These are phyloP conservation scores for Scaeva pyrastri DNA, from an alignment of 2,888 invertebrate genomes.

Conservation along the genomic window DNA sequence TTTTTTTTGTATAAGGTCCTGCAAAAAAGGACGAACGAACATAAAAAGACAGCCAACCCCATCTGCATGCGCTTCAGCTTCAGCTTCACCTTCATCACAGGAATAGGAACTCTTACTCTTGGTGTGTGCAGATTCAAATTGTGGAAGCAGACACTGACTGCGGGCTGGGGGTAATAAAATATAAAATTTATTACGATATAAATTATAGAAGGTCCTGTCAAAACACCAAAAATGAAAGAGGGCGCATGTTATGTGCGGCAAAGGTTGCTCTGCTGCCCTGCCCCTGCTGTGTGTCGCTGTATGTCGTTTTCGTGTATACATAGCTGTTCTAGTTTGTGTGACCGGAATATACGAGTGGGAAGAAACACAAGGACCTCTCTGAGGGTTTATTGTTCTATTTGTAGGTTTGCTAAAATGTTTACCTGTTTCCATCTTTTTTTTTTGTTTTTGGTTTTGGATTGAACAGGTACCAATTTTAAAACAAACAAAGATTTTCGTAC, in stretches of 20 bases:
- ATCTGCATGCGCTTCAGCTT: too few relatives aligned
- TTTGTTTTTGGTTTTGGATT: too few relatives aligned
- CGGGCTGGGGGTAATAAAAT: conserved; percentile 58
- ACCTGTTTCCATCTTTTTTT: conserved; percentile 37
- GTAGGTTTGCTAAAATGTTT: conserved; percentile 65
- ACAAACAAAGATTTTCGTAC: conserved; percentile 51
- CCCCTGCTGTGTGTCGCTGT: conserved; percentile 66
- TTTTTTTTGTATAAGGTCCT: conserved; percentile 28
- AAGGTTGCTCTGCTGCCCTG: conserved; percentile 61
- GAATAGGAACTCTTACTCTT: too few relatives aligned
- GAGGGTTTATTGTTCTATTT: conserved; percentile 53
- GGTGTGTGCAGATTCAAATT: conserved; percentile 48
- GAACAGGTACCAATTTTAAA: conserved; percentile 43
- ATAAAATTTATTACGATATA: conserved; percentile 77
- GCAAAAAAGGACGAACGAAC: conserved; percentile 30
- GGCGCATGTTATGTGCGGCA: conserved; percentile 45
- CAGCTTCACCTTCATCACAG: too few relatives aligned
- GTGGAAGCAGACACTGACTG: conserved; percentile 37
- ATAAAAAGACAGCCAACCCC: conserved; percentile 45
- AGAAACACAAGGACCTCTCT: neutral
- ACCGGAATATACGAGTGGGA: too few relatives aligned
- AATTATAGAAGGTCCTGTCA: conserved; percentile 76
- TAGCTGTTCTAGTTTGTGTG: conserved; percentile 37
- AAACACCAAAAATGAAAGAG: conserved; percentile 70
- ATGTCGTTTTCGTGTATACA: too few relatives aligned